Conservation (phyloP, 2,113 vertebrate genomes). For the Castor canadensis region DNA sequence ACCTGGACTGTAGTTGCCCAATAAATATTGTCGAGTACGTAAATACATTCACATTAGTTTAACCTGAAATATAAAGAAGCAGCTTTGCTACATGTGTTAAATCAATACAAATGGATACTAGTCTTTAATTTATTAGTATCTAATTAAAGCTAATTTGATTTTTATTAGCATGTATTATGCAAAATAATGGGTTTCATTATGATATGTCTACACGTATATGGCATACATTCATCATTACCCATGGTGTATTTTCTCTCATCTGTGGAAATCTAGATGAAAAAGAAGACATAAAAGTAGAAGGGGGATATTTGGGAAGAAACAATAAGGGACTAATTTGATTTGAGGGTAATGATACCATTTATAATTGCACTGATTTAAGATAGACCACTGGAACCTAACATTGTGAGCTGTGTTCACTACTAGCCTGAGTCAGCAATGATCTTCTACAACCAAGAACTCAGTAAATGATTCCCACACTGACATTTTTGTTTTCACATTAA, state of each 20-base stretch:
- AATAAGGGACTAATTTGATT: not conserved
- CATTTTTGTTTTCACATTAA: not conserved
- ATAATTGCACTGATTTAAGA: not conserved
- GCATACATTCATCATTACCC: too few species aligned
- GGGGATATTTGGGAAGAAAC: too few species aligned
- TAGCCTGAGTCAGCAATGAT: not conserved
- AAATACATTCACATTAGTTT: conserved; percentile 35
- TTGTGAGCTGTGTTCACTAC: not conserved
- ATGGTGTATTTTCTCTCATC: too few species aligned
- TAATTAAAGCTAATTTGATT: too few species aligned
- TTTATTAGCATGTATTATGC: too few species aligned
- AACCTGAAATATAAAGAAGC: conserved; percentile 21
- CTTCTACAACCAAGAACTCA: not conserved
- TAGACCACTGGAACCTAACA: not conserved
- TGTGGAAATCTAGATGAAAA: too few species aligned
- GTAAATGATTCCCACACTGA: not conserved
- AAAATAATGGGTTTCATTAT: too few species aligned
- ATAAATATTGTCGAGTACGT: not conserved
- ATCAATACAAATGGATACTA: not conserved
- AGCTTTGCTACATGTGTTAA: not conserved
- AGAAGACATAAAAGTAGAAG: too few species aligned
- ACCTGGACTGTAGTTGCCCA: not conserved
- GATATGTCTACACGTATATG: too few species aligned
- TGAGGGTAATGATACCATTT: not conserved
- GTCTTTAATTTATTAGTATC: conserved; percentile 4